A percentile compares a stretch with the other conserved stretches of the same genome.
Evolutionary conservation across 2,797 vertebrate genomes (phyloP).

Genomic region (Cuculus canorus): DNA sequence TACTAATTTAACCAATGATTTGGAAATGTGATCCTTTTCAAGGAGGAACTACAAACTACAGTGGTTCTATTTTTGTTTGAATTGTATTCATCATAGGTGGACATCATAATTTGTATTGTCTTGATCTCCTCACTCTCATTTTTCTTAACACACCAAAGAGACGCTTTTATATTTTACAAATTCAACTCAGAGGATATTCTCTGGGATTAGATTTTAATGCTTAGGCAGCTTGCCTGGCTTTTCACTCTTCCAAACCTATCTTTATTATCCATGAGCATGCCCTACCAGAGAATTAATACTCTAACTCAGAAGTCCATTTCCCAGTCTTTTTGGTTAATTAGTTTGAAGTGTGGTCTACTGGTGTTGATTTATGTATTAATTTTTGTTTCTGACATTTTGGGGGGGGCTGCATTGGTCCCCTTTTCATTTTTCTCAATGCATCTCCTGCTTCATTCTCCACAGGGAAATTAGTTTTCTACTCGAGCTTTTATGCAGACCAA

Average conservation of each 20-base stretch:
- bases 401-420: background rate
- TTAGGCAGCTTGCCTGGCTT: background rate
- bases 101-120: background rate
- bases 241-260: background rate
- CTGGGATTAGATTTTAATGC: background rate
- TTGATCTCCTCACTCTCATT: rapidly evolving
- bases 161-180: background rate
- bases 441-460: background rate
- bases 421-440: background rate
- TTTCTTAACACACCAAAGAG: background rate
- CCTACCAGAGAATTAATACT: background rate
- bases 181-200: background rate
- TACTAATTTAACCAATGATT: background rate
- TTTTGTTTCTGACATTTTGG: background rate
- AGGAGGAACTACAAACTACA: background rate
- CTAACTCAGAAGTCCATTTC: background rate
- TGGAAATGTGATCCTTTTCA: background rate
- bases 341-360: background rate
- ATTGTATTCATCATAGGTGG: background rate
- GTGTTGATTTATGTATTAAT: background rate
- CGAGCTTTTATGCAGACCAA: background rate
- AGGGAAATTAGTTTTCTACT: constrained; percentile 20
- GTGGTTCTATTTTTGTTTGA: background rate
- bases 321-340: background rate
- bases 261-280: background rate